Conservation (phyloP, 2,797 vertebrate genomes). For the Phoebastria nigripes region DNA sequence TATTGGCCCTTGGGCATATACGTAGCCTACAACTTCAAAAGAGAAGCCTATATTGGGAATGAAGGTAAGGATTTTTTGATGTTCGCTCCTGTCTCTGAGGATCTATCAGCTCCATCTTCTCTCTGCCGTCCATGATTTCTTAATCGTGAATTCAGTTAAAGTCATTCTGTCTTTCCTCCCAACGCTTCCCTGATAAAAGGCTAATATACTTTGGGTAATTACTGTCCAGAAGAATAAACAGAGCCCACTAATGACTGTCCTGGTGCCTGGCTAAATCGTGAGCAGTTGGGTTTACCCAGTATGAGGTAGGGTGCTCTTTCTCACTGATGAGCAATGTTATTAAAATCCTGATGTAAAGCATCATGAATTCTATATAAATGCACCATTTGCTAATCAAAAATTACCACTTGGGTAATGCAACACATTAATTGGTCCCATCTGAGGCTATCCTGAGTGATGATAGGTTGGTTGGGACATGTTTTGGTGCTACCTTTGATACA, state of each 20-base stretch:
- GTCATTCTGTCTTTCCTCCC: background rate
- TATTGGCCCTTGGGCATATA: background rate
- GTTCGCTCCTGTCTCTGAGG: background rate
- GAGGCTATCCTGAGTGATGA: background rate
- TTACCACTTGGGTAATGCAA: background rate
- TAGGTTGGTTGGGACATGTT: background rate
- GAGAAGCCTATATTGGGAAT: background rate
- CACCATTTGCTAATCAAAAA: background rate
- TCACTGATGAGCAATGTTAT: background rate
- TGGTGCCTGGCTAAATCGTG: background rate
- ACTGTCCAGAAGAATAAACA: background rate
- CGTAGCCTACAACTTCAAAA: background rate
- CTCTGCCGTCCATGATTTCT: background rate
- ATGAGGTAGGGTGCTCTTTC: background rate
- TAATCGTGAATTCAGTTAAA: background rate
- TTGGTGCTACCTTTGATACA: background rate
- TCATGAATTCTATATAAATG: background rate
- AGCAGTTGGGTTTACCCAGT: background rate
- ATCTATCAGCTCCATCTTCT: background rate
- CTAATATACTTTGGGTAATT: background rate
- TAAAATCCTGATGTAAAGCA: background rate
- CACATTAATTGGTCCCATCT: background rate
- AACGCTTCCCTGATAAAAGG: background rate
- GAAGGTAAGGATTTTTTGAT: background rate
- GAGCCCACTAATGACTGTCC: background rate